Evolutionary conservation across 2,797 vertebrate species (phyloP).

Genomic region (Takifugu ocellatus): DNA sequence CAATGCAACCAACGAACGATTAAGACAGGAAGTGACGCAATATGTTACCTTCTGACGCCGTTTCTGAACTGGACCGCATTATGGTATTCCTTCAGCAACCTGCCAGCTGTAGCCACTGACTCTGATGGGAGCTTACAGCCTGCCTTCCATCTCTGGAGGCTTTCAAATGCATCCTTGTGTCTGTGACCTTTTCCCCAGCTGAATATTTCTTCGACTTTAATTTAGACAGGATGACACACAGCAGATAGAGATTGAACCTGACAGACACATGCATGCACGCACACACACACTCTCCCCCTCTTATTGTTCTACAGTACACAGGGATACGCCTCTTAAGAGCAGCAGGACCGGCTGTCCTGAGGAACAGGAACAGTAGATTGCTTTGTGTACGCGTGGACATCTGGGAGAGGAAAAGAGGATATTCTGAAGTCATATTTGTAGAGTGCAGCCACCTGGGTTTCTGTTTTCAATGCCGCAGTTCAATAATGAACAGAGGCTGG

Average conservation of each 20-base stretch:
- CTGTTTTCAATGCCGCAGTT: no score
- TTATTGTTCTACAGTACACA: slow-evolving; percentile 52
- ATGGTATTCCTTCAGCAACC: neutral
- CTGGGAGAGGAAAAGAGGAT: neutral
- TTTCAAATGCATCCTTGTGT: slow-evolving; percentile 40
- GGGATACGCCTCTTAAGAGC: slow-evolving; percentile 41
- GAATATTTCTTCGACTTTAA: slow-evolving; percentile 20
- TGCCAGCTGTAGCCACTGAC: slow-evolving; percentile 4
- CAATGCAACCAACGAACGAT: no score
- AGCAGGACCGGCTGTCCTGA: slow-evolving; percentile 31
- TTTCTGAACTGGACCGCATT: no score
- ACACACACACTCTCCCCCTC: slow-evolving; percentile 20
- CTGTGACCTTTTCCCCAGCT: slow-evolving; percentile 46
- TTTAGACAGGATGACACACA: slow-evolving; percentile 26
- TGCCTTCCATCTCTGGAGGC: neutral
- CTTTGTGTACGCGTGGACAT: slow-evolving; percentile 19
- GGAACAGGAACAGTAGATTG: slow-evolving; percentile 51
- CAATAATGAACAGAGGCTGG: no score
- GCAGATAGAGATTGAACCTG: slow-evolving; percentile 44
- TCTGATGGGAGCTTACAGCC: slow-evolving; percentile 8
- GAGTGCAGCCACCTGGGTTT: no score
- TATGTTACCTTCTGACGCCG: no score
- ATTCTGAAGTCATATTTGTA: neutral
- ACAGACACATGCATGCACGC: slow-evolving; percentile 39
- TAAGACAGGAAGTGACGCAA: no score